A percentile compares a stretch with the other conserved stretches of the same genome.
Conservation (phyloP, 2,888 invertebrate genomes). For the Stratiomys singularior region DNA sequence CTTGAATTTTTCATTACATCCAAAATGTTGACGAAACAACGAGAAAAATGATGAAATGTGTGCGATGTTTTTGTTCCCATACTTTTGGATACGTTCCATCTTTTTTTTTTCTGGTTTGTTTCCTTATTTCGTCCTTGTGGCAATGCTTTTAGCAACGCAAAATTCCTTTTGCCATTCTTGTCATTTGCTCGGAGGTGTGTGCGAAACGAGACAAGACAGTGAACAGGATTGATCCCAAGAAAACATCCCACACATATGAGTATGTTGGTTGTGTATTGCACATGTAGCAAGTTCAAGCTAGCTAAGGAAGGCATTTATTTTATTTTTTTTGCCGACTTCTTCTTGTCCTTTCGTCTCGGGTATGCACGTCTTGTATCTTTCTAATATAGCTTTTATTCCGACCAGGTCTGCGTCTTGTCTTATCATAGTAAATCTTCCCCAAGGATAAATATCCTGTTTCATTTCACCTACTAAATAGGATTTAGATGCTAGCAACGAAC, state of each 20-base stretch:
- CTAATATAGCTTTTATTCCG: neutral
- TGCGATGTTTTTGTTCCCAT: neutral
- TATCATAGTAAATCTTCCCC: slow-evolving; percentile 14
- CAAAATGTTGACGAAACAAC: neutral
- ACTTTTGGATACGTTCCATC: too few relatives aligned
- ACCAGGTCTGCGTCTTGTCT: neutral
- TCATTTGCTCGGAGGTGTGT: neutral
- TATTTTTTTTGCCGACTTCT: neutral
- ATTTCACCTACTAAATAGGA: slow-evolving; percentile 8
- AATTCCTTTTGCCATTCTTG: slow-evolving; percentile 3
- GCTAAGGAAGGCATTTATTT: slow-evolving; percentile 6
- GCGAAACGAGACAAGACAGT: neutral
- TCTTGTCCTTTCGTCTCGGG: too few relatives aligned
- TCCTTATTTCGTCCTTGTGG: neutral
- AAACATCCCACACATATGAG: too few relatives aligned
- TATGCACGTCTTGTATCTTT: neutral
- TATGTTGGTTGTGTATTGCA: too few relatives aligned
- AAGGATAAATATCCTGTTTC: slow-evolving; percentile 5
- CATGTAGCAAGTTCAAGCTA: neutral
- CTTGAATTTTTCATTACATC: slow-evolving; percentile 11
- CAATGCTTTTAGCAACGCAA: neutral
- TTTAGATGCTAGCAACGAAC: neutral
- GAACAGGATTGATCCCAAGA: neutral
- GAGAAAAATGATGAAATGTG: slow-evolving; percentile 7
- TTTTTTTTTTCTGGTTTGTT: too few relatives aligned